Base-by-base conservation (phyloP, 2,113 vertebrate genomes). In the Bambusicola thoracicus region DNA sequence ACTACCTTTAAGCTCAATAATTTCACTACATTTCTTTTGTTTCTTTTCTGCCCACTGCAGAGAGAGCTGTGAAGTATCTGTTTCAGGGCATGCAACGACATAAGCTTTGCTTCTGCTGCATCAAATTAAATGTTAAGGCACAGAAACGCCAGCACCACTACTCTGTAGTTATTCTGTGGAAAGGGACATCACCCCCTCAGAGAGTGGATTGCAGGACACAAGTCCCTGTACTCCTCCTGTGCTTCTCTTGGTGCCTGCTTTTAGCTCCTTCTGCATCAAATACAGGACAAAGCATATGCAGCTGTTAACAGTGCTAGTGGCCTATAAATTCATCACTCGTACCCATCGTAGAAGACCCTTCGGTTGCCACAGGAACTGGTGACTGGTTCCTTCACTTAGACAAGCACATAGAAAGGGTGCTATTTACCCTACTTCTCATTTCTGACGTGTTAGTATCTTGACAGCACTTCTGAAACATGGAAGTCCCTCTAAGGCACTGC, bases 221-320 rank as follows among this genome's bases (percentile, higher is more conserved):
- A 25, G 29, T 3, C 19, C 12, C 48, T 30, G 48, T 13, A 21
- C 13, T 51, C 43, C 9, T 27, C 25, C 62, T 19, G 29, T 1
- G 0, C 6, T 2, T 5, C 13, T 43, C 58, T 20, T 6, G 15
- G 51, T 29, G 27, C 27, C 32, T 41, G 14, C 63, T 13, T 32
- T 44, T 2, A 3, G 8, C n/a, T 40, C 36, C 11, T 29, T 2
- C 27, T 21, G 20, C 9, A 7, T 6, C 49, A 7, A 3, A 5
- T 4, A 6, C 34, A 10, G 40, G 19, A 2, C 34, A 16, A 19
- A 0, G 0, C 2, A 27, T 3, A 27, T 8, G 51, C 51, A 48
- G 29, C 27, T 51, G 22, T 2, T 51, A 51, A 17, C 19, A 8
- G 25, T 53, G 19, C 2, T 2, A 6, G 36, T 10, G 30, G 8